phyloP scores from a whole-genome alignment of 2,888 invertebrate species.

The Ormyrus thymus region DNA sequence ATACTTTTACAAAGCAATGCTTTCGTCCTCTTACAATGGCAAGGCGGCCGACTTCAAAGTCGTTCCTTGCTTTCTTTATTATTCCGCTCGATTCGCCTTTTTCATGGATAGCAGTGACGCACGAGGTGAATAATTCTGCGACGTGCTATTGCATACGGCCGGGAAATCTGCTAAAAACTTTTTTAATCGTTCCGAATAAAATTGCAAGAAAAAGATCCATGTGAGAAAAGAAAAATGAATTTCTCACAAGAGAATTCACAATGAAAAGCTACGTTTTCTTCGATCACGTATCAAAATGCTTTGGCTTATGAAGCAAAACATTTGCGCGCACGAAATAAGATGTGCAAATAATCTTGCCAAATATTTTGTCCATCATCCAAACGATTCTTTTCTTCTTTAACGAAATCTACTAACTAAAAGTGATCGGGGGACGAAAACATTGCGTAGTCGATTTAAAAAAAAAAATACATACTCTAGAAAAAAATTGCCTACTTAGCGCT shows the following conservation, averaged over 20 bases:
- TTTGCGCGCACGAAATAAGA: no score
- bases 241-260: no score
- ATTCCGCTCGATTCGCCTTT: neutral
- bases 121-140: slow-evolving; percentile 21
- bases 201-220: no score
- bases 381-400: no score
- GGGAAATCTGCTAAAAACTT: no score
- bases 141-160: neutral
- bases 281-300: no score
- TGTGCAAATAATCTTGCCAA: no score
- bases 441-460: neutral
- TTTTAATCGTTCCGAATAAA: no score
- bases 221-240: no score
- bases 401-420: neutral
- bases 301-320: no score
- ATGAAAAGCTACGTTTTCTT: no score
- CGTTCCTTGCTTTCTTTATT: neutral
- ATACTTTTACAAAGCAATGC: slow-evolving; percentile 25
- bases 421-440: slow-evolving; percentile 26
- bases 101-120: slow-evolving; percentile 41
- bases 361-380: no score
- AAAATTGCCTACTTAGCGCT: slow-evolving; percentile 52
- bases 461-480: slow-evolving; percentile 18
- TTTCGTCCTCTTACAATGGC: slow-evolving; percentile 31
- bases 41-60: neutral